Percentiles rank a stretch among this genome's conserved stretches.
Evolutionary conservation across 2,888 invertebrate genomes (phyloP).

Genomic region (Phymatocera aterrima): DNA sequence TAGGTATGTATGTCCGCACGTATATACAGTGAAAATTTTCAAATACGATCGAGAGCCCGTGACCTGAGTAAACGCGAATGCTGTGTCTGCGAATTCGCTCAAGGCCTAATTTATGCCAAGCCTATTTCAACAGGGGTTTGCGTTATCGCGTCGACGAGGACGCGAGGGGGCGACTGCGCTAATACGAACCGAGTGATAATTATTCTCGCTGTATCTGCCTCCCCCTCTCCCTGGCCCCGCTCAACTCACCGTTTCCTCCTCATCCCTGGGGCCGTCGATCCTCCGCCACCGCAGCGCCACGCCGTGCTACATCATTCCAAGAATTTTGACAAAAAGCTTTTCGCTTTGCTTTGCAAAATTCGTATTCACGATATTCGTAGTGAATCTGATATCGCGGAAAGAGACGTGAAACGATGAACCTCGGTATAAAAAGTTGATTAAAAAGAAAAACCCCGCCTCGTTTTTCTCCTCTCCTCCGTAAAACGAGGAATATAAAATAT

Average conservation of each 20-base stretch:
- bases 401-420: not conserved
- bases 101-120: conserved; percentile 45
- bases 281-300: not conserved
- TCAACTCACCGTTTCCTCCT: not conserved
- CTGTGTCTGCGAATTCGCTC: conserved; percentile 46
- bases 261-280: not conserved
- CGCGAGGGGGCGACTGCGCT: conserved; percentile 41
- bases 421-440: not conserved
- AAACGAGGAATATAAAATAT: not conserved
- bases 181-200: conserved; percentile 45
- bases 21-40: conserved; percentile 19
- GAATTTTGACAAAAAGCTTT: conserved; percentile 4
- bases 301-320: not conserved
- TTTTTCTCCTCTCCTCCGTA: not conserved
- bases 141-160: conserved; percentile 41
- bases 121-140: conserved; percentile 45
- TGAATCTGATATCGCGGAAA: not conserved
- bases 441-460: not conserved
- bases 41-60: conserved; percentile 36
- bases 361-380: too few species aligned
- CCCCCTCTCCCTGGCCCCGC: not conserved
- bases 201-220: conserved; percentile 43
- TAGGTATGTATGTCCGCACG: too few species aligned
- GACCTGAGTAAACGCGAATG: conserved; percentile 41
- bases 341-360: not conserved